Percentiles rank a stretch among this genome's conserved stretches.
Conservation (phyloP, 1,140 invertebrate genomes). For the Lepidotrigona ventralis region DNA sequence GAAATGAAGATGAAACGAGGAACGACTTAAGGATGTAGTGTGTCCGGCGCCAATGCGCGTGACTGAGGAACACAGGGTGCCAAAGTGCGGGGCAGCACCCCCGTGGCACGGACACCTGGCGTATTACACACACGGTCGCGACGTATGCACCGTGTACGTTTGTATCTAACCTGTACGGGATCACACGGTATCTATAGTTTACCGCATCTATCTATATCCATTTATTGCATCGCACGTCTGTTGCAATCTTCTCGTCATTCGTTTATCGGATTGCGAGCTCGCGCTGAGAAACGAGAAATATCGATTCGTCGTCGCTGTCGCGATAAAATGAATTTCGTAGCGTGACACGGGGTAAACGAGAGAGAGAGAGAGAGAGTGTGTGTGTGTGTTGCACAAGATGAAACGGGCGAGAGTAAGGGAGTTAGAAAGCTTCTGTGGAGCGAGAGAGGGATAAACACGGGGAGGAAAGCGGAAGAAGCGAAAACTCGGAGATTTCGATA, state of each 20-base stretch:
- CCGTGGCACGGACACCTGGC: constrained; percentile 2
- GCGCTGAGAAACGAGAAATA: constrained; percentile 58
- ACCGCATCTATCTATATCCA: constrained; percentile 28
- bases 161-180: background rate
- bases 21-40: background rate
- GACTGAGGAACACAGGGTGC: background rate
- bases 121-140: background rate
- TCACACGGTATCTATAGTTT: constrained; percentile 18
- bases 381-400: background rate
- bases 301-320: constrained; percentile 61
- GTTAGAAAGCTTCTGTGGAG: background rate
- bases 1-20: background rate
- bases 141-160: background rate
- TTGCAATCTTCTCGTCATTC: constrained; percentile 62
- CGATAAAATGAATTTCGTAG: constrained; percentile 69
- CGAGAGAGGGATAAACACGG: background rate
- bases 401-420: background rate
- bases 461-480: background rate
- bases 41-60: background rate
- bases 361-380: background rate
- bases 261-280: constrained; percentile 62
- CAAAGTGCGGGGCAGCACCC: background rate
- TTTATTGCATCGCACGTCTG: constrained; percentile 52
- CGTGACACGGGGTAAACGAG: constrained; percentile 38
- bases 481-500: constrained; percentile 43